Evolutionary conservation across 2,797 vertebrate species (phyloP).

Genomic region (Hydrolagus colliei): DNA sequence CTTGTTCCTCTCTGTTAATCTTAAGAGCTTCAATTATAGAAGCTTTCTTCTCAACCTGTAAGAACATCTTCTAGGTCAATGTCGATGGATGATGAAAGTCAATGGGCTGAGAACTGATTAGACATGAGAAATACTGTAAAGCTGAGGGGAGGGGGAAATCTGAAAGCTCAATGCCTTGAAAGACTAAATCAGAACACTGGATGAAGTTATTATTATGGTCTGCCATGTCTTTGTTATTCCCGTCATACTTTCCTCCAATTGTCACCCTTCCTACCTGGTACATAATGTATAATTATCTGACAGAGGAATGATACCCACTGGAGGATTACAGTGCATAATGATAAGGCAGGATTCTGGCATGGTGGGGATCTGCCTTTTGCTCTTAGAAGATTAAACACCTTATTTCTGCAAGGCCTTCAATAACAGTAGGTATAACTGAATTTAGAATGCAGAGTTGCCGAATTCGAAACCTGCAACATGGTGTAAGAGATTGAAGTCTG

Average conservation of each 20-base stretch:
- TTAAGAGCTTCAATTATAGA: background rate
- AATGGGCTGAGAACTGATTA: background rate
- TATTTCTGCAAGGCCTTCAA: background rate
- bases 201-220: background rate
- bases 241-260: background rate
- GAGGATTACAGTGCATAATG: background rate
- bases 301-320: background rate
- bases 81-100: background rate
- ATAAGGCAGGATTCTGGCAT: background rate
- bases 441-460: too few species aligned
- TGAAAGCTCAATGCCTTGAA: background rate
- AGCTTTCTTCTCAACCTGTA: background rate
- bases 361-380: background rate
- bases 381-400: background rate
- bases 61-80: background rate
- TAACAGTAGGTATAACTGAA: background rate
- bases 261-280: background rate
- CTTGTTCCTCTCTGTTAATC: background rate
- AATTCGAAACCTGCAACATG: too few species aligned
- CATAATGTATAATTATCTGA: background rate
- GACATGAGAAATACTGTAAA: background rate
- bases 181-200: background rate
- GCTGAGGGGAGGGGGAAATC: background rate
- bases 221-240: background rate
- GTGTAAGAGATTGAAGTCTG: too few species aligned